Evolutionary conservation across 1,140 invertebrate species (phyloP), one percentile per base, ranked within the genome.

Genomic region (Thaumetopoea pityocampa): DNA sequence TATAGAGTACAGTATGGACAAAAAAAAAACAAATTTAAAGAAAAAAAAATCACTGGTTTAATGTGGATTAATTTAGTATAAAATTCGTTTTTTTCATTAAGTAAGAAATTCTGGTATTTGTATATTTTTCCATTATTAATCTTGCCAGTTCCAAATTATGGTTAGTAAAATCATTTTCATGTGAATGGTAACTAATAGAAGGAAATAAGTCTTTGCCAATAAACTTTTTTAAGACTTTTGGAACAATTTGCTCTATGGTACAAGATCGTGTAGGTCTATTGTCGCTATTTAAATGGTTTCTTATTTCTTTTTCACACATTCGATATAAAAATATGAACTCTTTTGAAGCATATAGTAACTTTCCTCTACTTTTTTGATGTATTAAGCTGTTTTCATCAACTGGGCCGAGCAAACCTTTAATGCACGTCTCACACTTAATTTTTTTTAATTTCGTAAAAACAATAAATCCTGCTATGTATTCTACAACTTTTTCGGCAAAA

Each of bases 101-200:
- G 8, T 26, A 47, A 1, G 44, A 26, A 12, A 47, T 20, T 20
- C 44, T 30, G 1, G 35, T 38, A n/a, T 46, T 4, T 6, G 35
- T 8, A 11, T 47, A 47, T 16, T 23, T 47, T 33, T 40, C 7
- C 12, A 47, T 27, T 4, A 47, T 35, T 19, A 22, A 9, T 33
- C 17, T 38, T 12, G 28, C 35, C 2, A 47, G n/a, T 28, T 47
- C 35, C 14, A 47, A 18, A 20, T 26, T 47, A 28, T 47, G 44
- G 10, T 40, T 15, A 1, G 19, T 20, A 19, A 40, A 40, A 29
- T 24, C 29, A 19, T 34, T 40, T 11, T 38, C 36, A 9, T 32
- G 7, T 8, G 14, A 7, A 22, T 47, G 44, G 7, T 33, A 27
- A 12, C 0, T 6, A 9, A 47, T 47, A 4, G 1, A 20, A 3